Conservation (phyloP, 2,888 invertebrate species). For the Venusia cambrica region DNA sequence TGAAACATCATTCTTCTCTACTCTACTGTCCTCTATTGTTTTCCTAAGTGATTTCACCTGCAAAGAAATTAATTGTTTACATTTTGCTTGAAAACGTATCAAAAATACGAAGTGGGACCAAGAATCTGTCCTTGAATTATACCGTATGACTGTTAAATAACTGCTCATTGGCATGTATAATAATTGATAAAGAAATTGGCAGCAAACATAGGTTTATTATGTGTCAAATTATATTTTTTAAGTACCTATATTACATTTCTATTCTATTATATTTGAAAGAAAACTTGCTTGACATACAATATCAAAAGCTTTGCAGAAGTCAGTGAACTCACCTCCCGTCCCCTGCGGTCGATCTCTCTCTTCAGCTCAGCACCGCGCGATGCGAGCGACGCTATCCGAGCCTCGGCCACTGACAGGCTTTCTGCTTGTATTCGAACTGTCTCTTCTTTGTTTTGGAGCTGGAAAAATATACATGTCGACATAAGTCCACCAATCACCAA, state of each 20-base stretch:
- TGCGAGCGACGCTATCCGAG: constrained; percentile 49
- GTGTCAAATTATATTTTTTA: too few relatives aligned
- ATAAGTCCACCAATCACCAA: too few relatives aligned
- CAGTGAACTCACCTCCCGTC: constrained; percentile 39
- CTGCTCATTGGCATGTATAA: too few relatives aligned
- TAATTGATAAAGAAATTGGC: too few relatives aligned
- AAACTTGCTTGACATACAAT: background rate
- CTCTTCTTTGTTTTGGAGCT: constrained; percentile 68
- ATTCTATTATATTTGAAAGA: background rate
- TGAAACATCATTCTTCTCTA: constrained; percentile 40
- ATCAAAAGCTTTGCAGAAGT: constrained; percentile 8
- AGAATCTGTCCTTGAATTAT: constrained; percentile 7
- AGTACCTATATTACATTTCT: too few relatives aligned
- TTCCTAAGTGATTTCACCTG: constrained; percentile 39
- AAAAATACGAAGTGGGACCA: constrained; percentile 1
- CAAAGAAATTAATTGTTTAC: too few relatives aligned
- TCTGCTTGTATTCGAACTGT: constrained; percentile 62
- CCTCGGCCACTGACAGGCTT: constrained; percentile 59
- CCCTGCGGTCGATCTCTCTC: constrained; percentile 38
- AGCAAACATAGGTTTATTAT: too few relatives aligned
- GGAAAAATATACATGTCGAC: background rate
- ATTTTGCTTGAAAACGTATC: too few relatives aligned
- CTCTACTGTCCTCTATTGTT: constrained; percentile 30
- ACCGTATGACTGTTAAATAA: too few relatives aligned
- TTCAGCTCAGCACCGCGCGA: constrained; percentile 38